Percentiles rank a stretch among this genome's conserved stretches.
Conservation (phyloP, 2,888 invertebrate genomes). For the Eupithecia vulgata region DNA sequence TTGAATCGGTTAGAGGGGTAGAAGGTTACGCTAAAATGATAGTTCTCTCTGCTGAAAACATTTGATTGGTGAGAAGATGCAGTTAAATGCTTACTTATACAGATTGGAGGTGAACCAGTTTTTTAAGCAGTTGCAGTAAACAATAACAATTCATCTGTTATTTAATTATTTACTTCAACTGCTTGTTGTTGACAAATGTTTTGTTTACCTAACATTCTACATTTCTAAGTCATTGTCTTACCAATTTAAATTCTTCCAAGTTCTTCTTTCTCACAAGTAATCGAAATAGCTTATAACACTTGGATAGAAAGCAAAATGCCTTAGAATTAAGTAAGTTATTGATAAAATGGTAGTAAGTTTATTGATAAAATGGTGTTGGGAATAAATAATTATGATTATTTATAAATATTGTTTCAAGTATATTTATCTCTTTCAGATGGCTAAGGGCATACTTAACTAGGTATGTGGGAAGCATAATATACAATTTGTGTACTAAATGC, state of each 20-base stretch:
- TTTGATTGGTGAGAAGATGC: not conserved
- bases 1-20: not conserved
- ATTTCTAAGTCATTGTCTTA: not conserved
- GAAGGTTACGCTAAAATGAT: not conserved
- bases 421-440: constrained; percentile 45
- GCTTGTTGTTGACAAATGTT: not conserved
- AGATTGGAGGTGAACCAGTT: not conserved
- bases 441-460: constrained; percentile 39
- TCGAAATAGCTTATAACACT: not conserved
- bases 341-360: constrained; percentile 13
- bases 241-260: not conserved
- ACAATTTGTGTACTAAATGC: constrained; percentile 22
- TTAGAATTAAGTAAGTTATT: too few species aligned
- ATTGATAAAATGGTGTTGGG: constrained; percentile 12
- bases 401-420: constrained; percentile 11
- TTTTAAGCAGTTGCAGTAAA: not conserved
- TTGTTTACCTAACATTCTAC: not conserved
- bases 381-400: not conserved
- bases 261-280: too few species aligned
- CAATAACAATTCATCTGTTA: too few species aligned
- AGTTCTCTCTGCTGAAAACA: not conserved
- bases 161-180: too few species aligned
- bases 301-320: too few species aligned
- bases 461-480: constrained; percentile 42
- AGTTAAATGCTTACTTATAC: not conserved